Base-by-base conservation (phyloP, 2,797 vertebrate species). In the Lateolabrax maculatus region DNA sequence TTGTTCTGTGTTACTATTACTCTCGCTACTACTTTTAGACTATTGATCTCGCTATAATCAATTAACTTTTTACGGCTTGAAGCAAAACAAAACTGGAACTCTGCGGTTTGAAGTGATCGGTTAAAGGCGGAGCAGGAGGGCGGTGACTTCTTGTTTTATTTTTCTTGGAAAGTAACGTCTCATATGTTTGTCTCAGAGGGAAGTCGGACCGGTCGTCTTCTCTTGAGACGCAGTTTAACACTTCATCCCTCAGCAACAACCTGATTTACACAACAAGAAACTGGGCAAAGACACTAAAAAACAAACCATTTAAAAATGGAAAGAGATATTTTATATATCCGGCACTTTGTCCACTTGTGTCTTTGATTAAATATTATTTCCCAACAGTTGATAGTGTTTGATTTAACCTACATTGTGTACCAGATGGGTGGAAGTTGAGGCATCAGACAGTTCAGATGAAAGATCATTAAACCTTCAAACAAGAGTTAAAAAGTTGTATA, bases 21-120 rank as follows among this genome's bases (percentile, higher is more conserved):
- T 76, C 70, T 77, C 67, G 77, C 75, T 83, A 69, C 73, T 73
- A 74, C 69, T 79, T 80, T 85, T 80, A 80, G 55, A 82, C 23
- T 75, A 63, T 80, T 77, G 55, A 84, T 87, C 44, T 86, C 23
- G 5, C 52, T 75, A 23, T 73, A 75, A 87, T 66, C 60, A 25
- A 18, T 70, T 76, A 37, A 51, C 52, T 77, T 84, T 72, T 87
- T 71, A 70, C 44, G 18, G 13, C 84, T 78, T 74, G 62, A 62
- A 74, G 66, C 19, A 16, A 83, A 78, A 65, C 74, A 63, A 77
- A 78, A 87, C 81, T 80, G 85, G 66, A 88, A 84, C 34, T 60
- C 46, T 70, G 83, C 63, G 70, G 43, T 52, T 70, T 70, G 65
- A 51, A 36, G 51, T 46, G 48, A 21, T 44, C 5, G 2, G 58